Evolutionary conservation across 2,113 vertebrate species (phyloP).

Genomic region (Arothron firmamentum): DNA sequence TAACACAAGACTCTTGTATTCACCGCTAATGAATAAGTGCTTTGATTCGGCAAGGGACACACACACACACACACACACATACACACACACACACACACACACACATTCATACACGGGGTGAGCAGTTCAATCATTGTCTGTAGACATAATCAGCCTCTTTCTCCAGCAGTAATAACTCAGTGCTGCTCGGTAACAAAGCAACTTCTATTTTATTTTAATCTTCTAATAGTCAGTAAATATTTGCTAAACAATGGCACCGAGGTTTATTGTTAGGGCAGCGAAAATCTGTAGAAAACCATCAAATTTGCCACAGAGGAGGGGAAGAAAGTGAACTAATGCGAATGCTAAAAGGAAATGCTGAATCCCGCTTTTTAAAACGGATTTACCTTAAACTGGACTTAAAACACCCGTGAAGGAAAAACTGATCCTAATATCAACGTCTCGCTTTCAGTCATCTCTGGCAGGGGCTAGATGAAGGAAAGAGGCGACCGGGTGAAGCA

Average conservation of each 20-base stretch:
- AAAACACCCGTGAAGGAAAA: too few species aligned
- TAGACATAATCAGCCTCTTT: slow-evolving; percentile 24
- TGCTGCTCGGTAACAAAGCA: slow-evolving; percentile 12
- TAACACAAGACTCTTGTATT: slow-evolving; percentile 62
- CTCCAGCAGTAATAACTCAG: slow-evolving; percentile 21
- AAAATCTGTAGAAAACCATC: too few species aligned
- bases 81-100: slow-evolving; percentile 45
- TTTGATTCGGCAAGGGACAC: slow-evolving; percentile 51
- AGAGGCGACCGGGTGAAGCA: neutral
- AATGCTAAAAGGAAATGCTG: too few species aligned
- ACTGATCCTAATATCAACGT: too few species aligned
- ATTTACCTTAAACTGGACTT: too few species aligned
- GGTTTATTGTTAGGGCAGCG: neutral
- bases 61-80: too few species aligned
- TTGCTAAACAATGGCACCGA: neutral
- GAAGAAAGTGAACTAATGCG: too few species aligned
- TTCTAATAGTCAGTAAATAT: neutral
- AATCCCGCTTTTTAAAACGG: too few species aligned
- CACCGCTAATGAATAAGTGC: slow-evolving; percentile 59
- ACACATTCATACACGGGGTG: slow-evolving; percentile 42
- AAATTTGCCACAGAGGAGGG: too few species aligned
- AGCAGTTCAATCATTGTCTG: slow-evolving; percentile 61
- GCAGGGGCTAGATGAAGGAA: too few species aligned
- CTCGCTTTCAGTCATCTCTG: too few species aligned
- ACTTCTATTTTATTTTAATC: slow-evolving; percentile 17